Evolutionary conservation across 2,888 invertebrate genomes (phyloP).

Genomic region (Nasonovia ribisnigri): DNA sequence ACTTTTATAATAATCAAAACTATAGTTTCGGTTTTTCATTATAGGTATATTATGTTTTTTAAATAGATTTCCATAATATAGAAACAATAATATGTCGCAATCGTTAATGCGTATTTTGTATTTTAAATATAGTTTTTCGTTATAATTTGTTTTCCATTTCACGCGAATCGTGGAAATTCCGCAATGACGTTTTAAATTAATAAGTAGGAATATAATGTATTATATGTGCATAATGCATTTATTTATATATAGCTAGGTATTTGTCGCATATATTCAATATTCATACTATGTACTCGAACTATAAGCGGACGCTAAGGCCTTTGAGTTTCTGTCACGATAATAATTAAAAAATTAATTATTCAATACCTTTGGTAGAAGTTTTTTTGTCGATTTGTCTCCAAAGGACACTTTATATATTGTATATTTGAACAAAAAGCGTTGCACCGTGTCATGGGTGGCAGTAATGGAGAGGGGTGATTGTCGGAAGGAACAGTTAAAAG

Average conservation of each 20-base stretch:
- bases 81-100: background rate
- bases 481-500: background rate
- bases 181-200: background rate
- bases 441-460: background rate
- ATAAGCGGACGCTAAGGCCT: background rate
- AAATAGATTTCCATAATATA: background rate
- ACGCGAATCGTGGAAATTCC: background rate
- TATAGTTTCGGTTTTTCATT: background rate
- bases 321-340: background rate
- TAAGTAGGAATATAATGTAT: background rate
- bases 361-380: slow-evolving; percentile 9
- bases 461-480: background rate
- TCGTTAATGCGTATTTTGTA: background rate
- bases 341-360: slow-evolving; percentile 25
- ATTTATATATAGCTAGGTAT: background rate
- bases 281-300: background rate
- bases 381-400: background rate
- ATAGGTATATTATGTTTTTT: background rate
- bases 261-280: background rate
- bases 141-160: background rate
- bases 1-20: too few species aligned
- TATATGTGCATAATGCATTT: background rate
- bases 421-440: slow-evolving; percentile 19
- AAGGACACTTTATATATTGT: slow-evolving; percentile 4
- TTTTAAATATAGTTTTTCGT: background rate